These are phyloP conservation scores for Corbicula japonica DNA, from an alignment of 2,888 invertebrate species.

Conservation along the genomic window DNA sequence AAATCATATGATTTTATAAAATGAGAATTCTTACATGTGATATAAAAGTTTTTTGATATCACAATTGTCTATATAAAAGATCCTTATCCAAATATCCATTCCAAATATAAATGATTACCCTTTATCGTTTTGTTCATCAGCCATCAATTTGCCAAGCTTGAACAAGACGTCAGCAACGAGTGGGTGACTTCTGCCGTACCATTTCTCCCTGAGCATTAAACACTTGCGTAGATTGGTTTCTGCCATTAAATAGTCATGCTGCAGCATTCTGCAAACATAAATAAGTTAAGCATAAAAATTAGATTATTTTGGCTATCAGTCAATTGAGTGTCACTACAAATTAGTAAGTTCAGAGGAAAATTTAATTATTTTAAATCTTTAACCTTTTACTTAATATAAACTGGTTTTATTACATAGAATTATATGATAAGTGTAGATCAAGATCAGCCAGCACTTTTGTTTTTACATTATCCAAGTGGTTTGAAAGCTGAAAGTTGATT, in stretches of 20 bases:
- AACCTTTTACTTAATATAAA: no score
- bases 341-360: neutral
- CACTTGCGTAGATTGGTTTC: slow-evolving; percentile 77
- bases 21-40: no score
- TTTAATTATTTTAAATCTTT: no score
- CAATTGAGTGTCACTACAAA: neutral
- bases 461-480: no score
- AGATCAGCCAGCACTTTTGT: no score
- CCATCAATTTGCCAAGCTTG: slow-evolving; percentile 76
- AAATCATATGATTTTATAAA: no score
- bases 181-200: slow-evolving; percentile 81
- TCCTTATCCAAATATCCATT: no score
- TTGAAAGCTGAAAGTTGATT: no score
- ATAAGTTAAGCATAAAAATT: neutral
- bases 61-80: no score
- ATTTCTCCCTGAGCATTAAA: slow-evolving; percentile 73
- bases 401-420: no score
- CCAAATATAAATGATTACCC: slow-evolving; percentile 72
- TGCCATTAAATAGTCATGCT: slow-evolving; percentile 75
- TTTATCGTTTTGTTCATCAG: slow-evolving; percentile 67
- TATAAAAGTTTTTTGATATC: no score
- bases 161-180: slow-evolving; percentile 80
- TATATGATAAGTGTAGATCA: no score
- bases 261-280: slow-evolving; percentile 68
- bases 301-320: neutral